Evolutionary conservation across 2,888 invertebrate genomes (phyloP).

Genomic region (Eurytoma californica): DNA sequence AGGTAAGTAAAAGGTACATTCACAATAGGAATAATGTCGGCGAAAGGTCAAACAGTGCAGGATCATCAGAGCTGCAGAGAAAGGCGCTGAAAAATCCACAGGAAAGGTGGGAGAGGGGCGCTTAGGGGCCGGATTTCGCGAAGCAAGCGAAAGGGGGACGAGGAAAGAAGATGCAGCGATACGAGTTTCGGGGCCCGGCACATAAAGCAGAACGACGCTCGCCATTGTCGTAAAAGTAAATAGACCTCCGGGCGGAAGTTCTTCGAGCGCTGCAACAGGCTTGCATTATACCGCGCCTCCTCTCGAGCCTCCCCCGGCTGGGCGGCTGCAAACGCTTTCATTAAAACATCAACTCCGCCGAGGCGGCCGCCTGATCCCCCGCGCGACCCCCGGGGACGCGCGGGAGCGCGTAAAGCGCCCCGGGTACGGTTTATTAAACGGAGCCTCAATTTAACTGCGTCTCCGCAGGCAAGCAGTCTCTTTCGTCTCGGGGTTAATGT

Average conservation of each 20-base stretch:
- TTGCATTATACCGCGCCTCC: constrained; percentile 7
- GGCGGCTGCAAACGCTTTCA: constrained; percentile 1
- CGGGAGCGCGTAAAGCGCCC: background rate
- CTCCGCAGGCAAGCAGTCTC: background rate
- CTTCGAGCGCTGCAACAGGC: constrained; percentile 4
- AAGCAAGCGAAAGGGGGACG: too few relatives aligned
- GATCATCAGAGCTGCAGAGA: too few relatives aligned
- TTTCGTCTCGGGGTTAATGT: background rate
- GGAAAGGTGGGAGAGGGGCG: too few relatives aligned
- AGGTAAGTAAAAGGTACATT: too few relatives aligned
- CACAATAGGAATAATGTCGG: too few relatives aligned
- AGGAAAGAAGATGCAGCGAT: background rate
- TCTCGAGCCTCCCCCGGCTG: background rate
- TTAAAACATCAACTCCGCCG: background rate
- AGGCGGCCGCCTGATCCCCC: background rate
- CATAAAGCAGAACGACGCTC: constrained; percentile 9
- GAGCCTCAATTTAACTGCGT: background rate
- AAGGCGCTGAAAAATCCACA: too few relatives aligned
- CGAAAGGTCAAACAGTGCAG: too few relatives aligned
- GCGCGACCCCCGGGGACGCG: background rate
- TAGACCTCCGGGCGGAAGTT: constrained; percentile 43
- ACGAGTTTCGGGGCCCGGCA: constrained; percentile 13
- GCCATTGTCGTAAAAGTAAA: constrained; percentile 51
- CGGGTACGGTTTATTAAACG: constrained; percentile 19
- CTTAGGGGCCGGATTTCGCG: too few relatives aligned